Base-by-base conservation (phyloP, 2,113 vertebrate genomes). In the Globicephala melas region DNA sequence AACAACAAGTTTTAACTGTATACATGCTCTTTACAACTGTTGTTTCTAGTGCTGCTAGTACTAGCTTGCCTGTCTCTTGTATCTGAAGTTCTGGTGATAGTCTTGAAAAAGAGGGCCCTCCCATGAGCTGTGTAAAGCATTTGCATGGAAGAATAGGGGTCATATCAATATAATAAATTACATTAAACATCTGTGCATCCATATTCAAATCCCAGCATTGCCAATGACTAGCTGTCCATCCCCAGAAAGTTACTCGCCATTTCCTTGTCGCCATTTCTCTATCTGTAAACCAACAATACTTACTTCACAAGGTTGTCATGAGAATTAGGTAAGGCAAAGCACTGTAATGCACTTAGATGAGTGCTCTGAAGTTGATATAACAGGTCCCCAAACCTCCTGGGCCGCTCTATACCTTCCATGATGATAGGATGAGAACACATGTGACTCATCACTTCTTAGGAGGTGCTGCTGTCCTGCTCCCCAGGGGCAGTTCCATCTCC, bases 21-120 rank as follows among this genome's bases (percentile, higher is more conserved):
- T 53, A 55, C 21, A 10, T 77, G 17, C 14, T 60, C 33, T 70
- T 58, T 67, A 67, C 36, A 90, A 70, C 33, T 20, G 1, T 71
- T 76, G 10, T 76, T 90, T 93, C 74, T 65, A 17, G 47, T 44
- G n/a, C 25, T 60, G n/a, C 26, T 88, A n/a, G 33, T 36, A 53
- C 1, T 87, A 44, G 28, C 58, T 94, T 91, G 85, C 44, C 63
- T 91, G 21, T 70, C 25, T 92, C 58, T 94, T 36, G 18, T 44
- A 71, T 65, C 33, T 94, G 44, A 89, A 73, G 14, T 83, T 76
- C 26, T 60, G 33, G 17, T 70, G 33, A 38, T 68, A 55, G 62
- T 68, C 36, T 86, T 71, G 9, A 74, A 84, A 67, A 89, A 81
- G 36, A 79, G 3, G 6, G 1, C 44, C 44, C 28, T 41, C n/a